phyloP scores from a whole-genome alignment of 2,113 vertebrate genomes.

The Columba livia region DNA sequence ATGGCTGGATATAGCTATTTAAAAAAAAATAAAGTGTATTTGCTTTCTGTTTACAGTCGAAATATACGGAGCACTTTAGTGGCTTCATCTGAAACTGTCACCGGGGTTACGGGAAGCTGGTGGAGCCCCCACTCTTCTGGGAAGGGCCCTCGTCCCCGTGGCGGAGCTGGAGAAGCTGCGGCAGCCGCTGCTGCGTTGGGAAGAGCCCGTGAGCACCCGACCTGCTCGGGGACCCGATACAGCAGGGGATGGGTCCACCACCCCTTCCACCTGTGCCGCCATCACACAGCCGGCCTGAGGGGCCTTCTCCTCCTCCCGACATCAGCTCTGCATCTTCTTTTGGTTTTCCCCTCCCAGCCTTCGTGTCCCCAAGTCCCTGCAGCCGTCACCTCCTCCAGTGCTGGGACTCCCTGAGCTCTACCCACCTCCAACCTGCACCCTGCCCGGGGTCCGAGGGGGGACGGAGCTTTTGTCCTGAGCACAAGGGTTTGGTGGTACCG shows the following conservation, averaged over 20 bases:
- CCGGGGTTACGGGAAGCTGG: neutral
- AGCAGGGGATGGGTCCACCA: neutral
- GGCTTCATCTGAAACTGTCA: neutral
- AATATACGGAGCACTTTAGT: neutral
- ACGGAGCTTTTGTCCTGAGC: neutral
- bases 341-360: neutral
- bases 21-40: neutral
- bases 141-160: neutral
- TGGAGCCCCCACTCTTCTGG: neutral
- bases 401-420: too few species aligned
- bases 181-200: fast-evolving
- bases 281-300: neutral
- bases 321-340: fast-evolving
- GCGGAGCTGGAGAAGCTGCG: neutral
- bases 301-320: neutral
- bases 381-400: neutral
- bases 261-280: neutral
- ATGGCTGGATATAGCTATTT: neutral
- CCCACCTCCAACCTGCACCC: neutral
- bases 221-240: too few species aligned
- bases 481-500: fast-evolving
- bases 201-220: neutral
- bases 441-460: too few species aligned
- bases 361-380: neutral
- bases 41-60: neutral